phyloP scores from a whole-genome alignment of 2,888 invertebrate species.

The Geophilus truncorum region DNA sequence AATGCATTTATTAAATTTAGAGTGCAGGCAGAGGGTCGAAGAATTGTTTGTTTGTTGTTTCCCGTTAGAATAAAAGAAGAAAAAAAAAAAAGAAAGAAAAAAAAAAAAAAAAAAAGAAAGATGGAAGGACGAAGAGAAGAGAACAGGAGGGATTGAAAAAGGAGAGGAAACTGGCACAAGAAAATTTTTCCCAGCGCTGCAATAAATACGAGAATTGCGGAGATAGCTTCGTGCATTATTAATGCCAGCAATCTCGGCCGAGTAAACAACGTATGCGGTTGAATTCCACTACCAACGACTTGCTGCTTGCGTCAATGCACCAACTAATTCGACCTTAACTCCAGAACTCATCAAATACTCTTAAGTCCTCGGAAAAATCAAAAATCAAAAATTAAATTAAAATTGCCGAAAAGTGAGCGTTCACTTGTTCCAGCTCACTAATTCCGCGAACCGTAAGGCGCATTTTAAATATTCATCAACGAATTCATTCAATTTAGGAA shows the following conservation, averaged over 20 bases:
- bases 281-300: constrained; percentile 16
- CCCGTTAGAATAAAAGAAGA: neutral
- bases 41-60: neutral
- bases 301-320: constrained; percentile 20
- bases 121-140: neutral
- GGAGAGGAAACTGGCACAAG: constrained; percentile 7
- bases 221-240: constrained; percentile 29
- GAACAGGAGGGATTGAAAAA: neutral
- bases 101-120: neutral
- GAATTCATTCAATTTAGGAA: neutral
- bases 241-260: constrained; percentile 25
- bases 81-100: neutral
- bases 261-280: constrained; percentile 28
- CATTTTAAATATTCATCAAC: neutral
- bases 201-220: constrained; percentile 29
- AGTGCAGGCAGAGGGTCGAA: neutral
- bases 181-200: constrained; percentile 20
- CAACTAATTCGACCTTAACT: constrained; percentile 12
- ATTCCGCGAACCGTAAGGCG: neutral
- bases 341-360: neutral
- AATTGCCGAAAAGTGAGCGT: neutral
- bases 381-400: neutral
- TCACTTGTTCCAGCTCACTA: neutral
- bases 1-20: neutral
- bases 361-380: neutral